Evolutionary conservation across 2,797 vertebrate species (phyloP).

Genomic region (Melopsittacus undulatus): DNA sequence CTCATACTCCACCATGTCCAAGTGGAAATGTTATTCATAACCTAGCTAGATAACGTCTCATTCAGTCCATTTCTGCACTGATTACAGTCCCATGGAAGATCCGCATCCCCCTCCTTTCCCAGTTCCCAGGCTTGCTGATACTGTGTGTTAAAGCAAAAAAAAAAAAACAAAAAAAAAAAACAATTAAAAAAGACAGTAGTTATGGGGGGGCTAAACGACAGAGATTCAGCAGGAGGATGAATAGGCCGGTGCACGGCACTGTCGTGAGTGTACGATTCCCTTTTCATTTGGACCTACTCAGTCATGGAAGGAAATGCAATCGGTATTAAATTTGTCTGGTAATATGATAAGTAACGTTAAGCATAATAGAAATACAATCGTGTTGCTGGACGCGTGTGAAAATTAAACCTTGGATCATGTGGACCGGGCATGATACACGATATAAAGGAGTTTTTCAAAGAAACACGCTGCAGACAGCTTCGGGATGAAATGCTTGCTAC

Average conservation of each 20-base stretch:
- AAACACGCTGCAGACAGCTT: not conserved
- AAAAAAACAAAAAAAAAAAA: not conserved
- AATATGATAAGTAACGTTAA: not conserved
- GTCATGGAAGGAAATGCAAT: not conserved
- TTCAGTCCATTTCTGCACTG: not conserved
- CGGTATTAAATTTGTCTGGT: not conserved
- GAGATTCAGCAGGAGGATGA: not conserved
- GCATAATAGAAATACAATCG: not conserved
- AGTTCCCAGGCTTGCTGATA: not conserved
- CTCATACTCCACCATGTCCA: constrained; percentile 9
- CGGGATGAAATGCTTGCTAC: not conserved
- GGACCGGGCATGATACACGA: not conserved
- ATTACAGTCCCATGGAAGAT: not conserved
- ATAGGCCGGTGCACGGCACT: not conserved
- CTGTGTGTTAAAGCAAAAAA: not conserved
- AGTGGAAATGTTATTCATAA: not conserved
- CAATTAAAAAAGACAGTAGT: not conserved
- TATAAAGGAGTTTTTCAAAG: not conserved
- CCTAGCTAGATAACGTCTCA: not conserved
- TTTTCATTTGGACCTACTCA: not conserved
- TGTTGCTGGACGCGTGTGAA: not conserved
- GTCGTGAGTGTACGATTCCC: not conserved
- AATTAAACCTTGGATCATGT: not conserved
- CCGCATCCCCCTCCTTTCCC: not conserved
- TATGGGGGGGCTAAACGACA: not conserved